Base-by-base conservation (phyloP, 2,113 vertebrate species). In the Pomatorhinus ruficollis region DNA sequence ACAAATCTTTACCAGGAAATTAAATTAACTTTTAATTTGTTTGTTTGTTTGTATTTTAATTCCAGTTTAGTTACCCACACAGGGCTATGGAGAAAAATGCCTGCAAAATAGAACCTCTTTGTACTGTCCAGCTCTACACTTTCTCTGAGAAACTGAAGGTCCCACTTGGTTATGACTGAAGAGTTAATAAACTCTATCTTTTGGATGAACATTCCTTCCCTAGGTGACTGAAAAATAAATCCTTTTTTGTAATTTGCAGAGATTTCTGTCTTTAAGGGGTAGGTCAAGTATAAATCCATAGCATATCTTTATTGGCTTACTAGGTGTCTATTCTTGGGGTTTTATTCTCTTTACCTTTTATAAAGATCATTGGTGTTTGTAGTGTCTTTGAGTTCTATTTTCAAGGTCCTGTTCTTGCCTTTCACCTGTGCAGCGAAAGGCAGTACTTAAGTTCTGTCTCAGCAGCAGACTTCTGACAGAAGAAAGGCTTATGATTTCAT, bases 51-150 rank as follows among this genome's bases (percentile, higher is more conserved):
- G 9, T 35, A 44, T 77, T 21, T 49, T 49, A 35, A n/a, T 74
- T 66, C 27, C 0, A 0, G 15, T 37, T 72, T 77, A 61, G 40
- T 69, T 72, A 69, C 56, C 40, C 19, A 72, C 3, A 31, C 1
- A 65, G 22, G 8, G 2, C 64, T 56, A n/a, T 31, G n/a, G 33
- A 80, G 31, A 74, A 87, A 49, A 64, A n/a, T 20, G 28, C 28
- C 4, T 53, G 19, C 7, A 57, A 72, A 60, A 12, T 3, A 56
- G 15, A 88, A 79, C 3, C 0, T 35, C 11, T 68, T 90, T 1
- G 1, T 33, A 10, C 16, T 79, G 22, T 40, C 52, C 7, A 12
- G 12, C 13, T 71, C 45, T 49, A 42, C 2, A 12, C 0, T 4
- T 84, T 54, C 21, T 60, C 28, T 92, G 30, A 28, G 10, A 78